These are phyloP conservation scores for Drosophila fungiperda DNA, from an alignment of 2,888 invertebrate species.

Conservation along the genomic window DNA sequence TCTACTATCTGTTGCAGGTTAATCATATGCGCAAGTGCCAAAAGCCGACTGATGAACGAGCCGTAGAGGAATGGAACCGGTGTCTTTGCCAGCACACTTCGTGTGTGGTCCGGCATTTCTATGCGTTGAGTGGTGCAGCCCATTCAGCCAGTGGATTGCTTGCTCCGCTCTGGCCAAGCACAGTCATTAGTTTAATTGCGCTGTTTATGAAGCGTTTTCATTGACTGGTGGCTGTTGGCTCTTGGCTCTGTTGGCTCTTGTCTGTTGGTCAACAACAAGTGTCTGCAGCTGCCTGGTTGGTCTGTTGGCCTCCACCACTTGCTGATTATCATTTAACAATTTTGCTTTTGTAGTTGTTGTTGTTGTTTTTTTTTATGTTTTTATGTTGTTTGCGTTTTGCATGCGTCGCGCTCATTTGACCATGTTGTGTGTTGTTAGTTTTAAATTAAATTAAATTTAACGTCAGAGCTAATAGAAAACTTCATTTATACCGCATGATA, in stretches of 20 bases:
- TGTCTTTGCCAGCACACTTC: constrained; percentile 40
- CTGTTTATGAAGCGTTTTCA: constrained; percentile 75
- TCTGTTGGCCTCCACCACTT: constrained; percentile 28
- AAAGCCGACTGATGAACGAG: constrained; percentile 54
- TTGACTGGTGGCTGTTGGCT: constrained; percentile 32
- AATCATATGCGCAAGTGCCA: constrained; percentile 77
- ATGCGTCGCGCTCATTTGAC: constrained; percentile 59
- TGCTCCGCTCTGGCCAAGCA: constrained; percentile 48
- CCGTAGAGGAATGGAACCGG: constrained; percentile 50
- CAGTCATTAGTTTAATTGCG: constrained; percentile 79
- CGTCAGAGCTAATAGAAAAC: constrained; percentile 73
- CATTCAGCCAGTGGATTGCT: constrained; percentile 30
- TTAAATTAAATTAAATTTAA: constrained; percentile 77
- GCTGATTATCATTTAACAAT: constrained; percentile 64
- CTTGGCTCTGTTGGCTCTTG: background rate
- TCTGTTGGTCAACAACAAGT: constrained; percentile 36
- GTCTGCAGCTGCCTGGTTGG: constrained; percentile 39
- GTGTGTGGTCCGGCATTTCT: constrained; percentile 66
- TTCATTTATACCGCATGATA: constrained; percentile 43
- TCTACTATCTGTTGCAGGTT: constrained; percentile 24
- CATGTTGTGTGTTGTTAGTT: constrained; percentile 58
- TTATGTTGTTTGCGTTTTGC: constrained; percentile 54
- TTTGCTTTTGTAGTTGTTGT: constrained; percentile 32
- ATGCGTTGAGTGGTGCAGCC: constrained; percentile 34
- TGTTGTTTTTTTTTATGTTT: constrained; percentile 8